Evolutionary conservation across 2,113 vertebrate genomes (phyloP), one percentile per base, ranked within the genome.

Genomic region (Cheirogaleus medius): DNA sequence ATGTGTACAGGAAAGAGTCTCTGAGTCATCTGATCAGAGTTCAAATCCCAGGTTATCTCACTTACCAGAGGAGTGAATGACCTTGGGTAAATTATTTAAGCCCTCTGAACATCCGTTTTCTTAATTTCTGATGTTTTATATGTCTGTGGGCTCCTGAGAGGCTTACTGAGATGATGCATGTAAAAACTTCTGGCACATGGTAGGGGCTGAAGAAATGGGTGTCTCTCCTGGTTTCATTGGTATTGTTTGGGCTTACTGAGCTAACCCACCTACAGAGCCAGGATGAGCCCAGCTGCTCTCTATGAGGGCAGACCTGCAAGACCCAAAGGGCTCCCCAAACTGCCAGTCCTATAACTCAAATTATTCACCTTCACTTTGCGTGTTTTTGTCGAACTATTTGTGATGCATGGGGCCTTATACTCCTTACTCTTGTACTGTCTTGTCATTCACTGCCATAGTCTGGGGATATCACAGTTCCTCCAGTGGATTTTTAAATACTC

Each of bases 61-160:
- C 42, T 87, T 56, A 74, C 21, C 20, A 1, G 71, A 87, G 60
- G 18, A 91, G 21, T n/a, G 10, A 58, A 77, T 47, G 39, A 49
- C 47, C 71, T 49, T 88, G 60, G 85, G 25, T 52, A 71, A 77
- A 85, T 94, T 54, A 77, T 69, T 84, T 96, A 42, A 81, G 44
- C 60, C 63, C 73, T 81, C 58, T 54, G 86, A 81, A 39, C 12
- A 85, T 74, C 27, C 56, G 47, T 49, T 83, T 89, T 74, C 49
- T 89, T 94, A n/a, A 85, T 81, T 96, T 88, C 54, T 11, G 54
- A 39, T 71, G 78, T 54, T 90, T 92, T 47, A 37, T 54, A 84
- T 32, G 8, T 73, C 73, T 54, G 1, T 4, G 52, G 89, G n/a
- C n/a, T 80, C 11, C 39, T 58, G 27, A 25, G 54, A 95, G 66